Conservation (phyloP, 2,888 invertebrate species). For the Caenorhabditis doughertyi region DNA sequence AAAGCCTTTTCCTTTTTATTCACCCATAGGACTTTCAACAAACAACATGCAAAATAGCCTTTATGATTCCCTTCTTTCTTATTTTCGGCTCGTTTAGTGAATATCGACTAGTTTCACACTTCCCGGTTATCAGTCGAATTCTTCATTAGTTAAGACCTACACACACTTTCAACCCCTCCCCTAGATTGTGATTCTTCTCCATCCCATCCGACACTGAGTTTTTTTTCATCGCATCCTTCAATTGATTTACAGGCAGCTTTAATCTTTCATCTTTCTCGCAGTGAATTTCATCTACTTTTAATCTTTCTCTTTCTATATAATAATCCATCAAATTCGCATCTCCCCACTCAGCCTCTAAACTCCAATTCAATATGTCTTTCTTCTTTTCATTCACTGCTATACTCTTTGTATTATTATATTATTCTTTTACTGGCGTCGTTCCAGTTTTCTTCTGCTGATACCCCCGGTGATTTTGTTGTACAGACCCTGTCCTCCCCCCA, state of each 20-base stretch:
- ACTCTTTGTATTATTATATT: slow-evolving; percentile 17
- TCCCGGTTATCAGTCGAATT: not conserved
- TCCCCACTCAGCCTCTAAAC: slow-evolving; percentile 25
- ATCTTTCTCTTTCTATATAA: slow-evolving; percentile 12
- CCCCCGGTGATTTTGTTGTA: slow-evolving; percentile 62
- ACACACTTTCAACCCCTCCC: slow-evolving; percentile 56
- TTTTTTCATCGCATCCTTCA: not conserved
- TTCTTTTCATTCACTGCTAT: slow-evolving; percentile 31
- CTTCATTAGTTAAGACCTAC: slow-evolving; percentile 38
- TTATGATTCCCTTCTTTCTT: slow-evolving; percentile 16
- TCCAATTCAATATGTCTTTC: slow-evolving; percentile 48
- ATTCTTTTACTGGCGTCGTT: slow-evolving; percentile 27
- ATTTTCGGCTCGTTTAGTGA: slow-evolving; percentile 10
- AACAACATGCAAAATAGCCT: slow-evolving; percentile 61
- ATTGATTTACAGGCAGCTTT: slow-evolving; percentile 54
- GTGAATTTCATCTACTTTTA: slow-evolving; percentile 15
- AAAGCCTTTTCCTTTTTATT: slow-evolving; percentile 14
- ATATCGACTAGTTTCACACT: not conserved
- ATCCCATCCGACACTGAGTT: slow-evolving; percentile 7
- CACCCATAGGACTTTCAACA: slow-evolving; percentile 65
- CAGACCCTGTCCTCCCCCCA: slow-evolving; percentile 55
- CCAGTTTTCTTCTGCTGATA: slow-evolving; percentile 45
- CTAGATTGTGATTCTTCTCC: slow-evolving; percentile 47
- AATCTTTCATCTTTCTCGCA: slow-evolving; percentile 34
- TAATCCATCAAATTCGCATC: slow-evolving; percentile 47